Evolutionary conservation across 2,888 invertebrate species (phyloP), one percentile per base, ranked within the genome.

Genomic region (Amiota minor): DNA sequence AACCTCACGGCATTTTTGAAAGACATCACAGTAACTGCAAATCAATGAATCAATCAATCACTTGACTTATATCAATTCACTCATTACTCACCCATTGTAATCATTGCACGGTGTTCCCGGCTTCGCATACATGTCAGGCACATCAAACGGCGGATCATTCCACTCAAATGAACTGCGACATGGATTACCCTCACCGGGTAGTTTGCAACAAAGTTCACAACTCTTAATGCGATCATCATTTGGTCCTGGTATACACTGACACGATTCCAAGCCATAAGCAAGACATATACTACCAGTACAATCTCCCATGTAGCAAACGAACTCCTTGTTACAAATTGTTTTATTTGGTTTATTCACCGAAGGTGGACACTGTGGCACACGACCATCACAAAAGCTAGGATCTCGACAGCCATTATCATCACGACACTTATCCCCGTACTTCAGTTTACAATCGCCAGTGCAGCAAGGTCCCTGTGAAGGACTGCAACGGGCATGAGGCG

Each of bases 271-370:
- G 12, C 97, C 97, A 88, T 98, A 98, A 6, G 97, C 97, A 81
- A 98, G 92, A 91, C 99, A 99, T 87, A 99, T 98, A n/a, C 98
- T 98, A 1, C 98, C 98, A 0, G 97, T 97, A 88, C 99, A 99
- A 90, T 98, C 90, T 69, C 98, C 98, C 95, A 96, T 96, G 87
- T 96, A 97, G 90, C 99, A 99, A 73, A 99, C 98, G 86, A 98
- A 97, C 89, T 97, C 97, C 88, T 97, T 96, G 89, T 98, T 98
- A 90, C 99, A 99, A 76, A 97, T 95, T 4, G 98, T 97, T 89
- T 97, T 95, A 91, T 99, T 97, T 10, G 96, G 94, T 90, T 98
- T 98, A 90, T 97, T 96, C 55, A 94, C 92, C 74, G 98, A 97
- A 46, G 95, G 94, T 49, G 99, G 99, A 90, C 99, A 99, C 85